A percentile compares a stretch with the other conserved stretches of the same genome.
Evolutionary conservation across 92 coral and sea anemone species (phyloP).

Genomic region (Actinernus sp.): DNA sequence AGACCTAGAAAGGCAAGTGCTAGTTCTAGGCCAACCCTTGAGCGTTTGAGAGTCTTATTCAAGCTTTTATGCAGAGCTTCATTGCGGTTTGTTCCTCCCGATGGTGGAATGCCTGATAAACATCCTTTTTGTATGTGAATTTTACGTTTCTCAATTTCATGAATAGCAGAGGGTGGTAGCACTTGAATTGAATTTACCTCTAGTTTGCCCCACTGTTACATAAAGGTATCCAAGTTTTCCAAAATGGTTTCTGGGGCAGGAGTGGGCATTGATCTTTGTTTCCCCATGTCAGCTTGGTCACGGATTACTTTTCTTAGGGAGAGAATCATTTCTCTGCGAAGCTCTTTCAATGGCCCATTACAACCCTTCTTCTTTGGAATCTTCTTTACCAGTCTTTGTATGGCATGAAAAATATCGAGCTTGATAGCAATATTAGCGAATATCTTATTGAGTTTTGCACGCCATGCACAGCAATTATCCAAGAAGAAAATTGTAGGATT

Average conservation of each 20-base stretch:
- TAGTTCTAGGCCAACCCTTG: slow-evolving; percentile 44
- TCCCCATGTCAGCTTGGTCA: slow-evolving; percentile 50
- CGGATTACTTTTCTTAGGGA: slow-evolving; percentile 37
- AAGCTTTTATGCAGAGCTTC: slow-evolving; percentile 46
- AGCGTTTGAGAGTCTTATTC: slow-evolving; percentile 24
- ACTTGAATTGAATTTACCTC: slow-evolving; percentile 49
- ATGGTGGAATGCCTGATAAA: slow-evolving; percentile 66
- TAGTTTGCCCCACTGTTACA: slow-evolving; percentile 46
- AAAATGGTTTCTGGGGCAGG: slow-evolving; percentile 68
- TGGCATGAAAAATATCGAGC: no score
- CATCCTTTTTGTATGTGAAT: slow-evolving; percentile 52
- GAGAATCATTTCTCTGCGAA: slow-evolving; percentile 60
- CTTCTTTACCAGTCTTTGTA: no score
- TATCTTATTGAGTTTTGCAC: slow-evolving; percentile 38
- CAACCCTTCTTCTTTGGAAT: no score
- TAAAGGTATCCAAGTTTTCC: slow-evolving; percentile 51
- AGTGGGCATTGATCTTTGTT: slow-evolving; percentile 66
- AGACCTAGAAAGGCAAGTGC: slow-evolving; percentile 50
- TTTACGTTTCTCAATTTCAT: slow-evolving; percentile 51
- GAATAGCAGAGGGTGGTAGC: slow-evolving; percentile 47
- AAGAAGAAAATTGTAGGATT: no score
- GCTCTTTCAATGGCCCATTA: slow-evolving; percentile 45
- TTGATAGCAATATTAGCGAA: slow-evolving; percentile 32
- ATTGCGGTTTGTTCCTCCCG: slow-evolving; percentile 54
- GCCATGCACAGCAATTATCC: no score